These are phyloP conservation scores for Pseudococcus longispinus DNA, from an alignment of 2,888 invertebrate species.

Conservation along the genomic window DNA sequence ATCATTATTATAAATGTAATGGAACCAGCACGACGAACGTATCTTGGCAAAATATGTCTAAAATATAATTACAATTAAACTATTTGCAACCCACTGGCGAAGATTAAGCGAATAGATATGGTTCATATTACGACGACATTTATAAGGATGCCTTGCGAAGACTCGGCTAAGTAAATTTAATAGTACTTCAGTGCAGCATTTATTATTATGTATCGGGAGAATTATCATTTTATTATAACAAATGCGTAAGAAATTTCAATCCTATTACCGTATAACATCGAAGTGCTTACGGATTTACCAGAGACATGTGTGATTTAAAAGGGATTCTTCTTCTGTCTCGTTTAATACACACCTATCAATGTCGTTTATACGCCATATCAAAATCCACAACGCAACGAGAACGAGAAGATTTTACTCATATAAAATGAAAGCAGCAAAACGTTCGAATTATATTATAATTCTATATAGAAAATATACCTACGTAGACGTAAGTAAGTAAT, in stretches of 20 bases:
- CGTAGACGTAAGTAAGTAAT: too few species aligned
- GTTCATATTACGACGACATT: slow-evolving; percentile 24
- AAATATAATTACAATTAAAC: not conserved
- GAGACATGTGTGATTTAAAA: not conserved
- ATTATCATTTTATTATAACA: slow-evolving; percentile 15
- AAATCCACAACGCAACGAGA: not conserved
- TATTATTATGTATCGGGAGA: not conserved
- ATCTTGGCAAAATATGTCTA: not conserved
- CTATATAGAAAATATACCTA: too few species aligned
- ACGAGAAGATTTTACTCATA: not conserved
- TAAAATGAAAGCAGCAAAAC: too few species aligned
- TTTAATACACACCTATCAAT: slow-evolving; percentile 1
- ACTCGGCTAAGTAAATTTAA: not conserved
- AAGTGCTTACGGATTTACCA: slow-evolving; percentile 1
- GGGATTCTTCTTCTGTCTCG: not conserved
- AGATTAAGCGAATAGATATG: slow-evolving; percentile 7
- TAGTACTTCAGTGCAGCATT: slow-evolving; percentile 8
- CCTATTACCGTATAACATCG: slow-evolving; percentile 5
- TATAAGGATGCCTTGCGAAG: slow-evolving; percentile 9
- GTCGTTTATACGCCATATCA: not conserved
- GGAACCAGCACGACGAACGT: too few species aligned
- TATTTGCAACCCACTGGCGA: slow-evolving; percentile 12
- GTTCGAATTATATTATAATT: too few species aligned
- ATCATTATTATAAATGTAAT: not conserved
- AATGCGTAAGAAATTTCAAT: slow-evolving; percentile 8